Evolutionary conservation across 2,797 vertebrate genomes (phyloP), one percentile per base, ranked within the genome.

Genomic region (Sphaeramia orbicularis): DNA sequence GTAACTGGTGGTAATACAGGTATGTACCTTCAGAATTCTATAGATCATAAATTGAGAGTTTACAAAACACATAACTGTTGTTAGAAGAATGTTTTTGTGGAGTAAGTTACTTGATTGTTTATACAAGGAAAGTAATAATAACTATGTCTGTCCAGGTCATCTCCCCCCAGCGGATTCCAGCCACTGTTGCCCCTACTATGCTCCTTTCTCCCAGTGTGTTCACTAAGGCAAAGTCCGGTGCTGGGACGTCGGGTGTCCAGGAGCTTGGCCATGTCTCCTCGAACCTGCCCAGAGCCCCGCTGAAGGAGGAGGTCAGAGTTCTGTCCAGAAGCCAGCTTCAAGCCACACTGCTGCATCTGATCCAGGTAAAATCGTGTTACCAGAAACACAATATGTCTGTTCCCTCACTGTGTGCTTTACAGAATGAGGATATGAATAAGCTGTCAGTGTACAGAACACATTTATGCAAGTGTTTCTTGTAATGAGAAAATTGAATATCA

Each of bases 141-240:
- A 41, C 27, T 8, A 9, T 35, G n/a, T 76, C 21, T 49, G 13
- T 69, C 14, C 91, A 97, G 96, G 94, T 94, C 7, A 90, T 94
- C 40, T 96, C 95, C 4, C 94, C 95, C 0, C 95, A 94, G 65
- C 75, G 73, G 16, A 90, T 95, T 63, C 94, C 96, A 3, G 94
- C 95, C 55, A 91, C 95, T 0, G 87, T 89, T 48, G 89, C 93
- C 45, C 93, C 95, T 5, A 89, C 91, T 0, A 75, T 96, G 63
- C 92, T 99, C 68, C 94, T 97, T 85, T 96, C 96, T 11, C 97
- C 97, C 1, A 94, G 95, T 83, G 93, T 96, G 57, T 98, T 98
- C 81, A 77, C 86, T 24, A 96, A 96, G 71, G 53, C 91, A 47
- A 88, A 91, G 37, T 42, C 83, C 0, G 84, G 88, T 38, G 71